A percentile compares a stretch with the other conserved stretches of the same genome.
Conservation (phyloP, 2,797 vertebrate genomes). For the Cirrhinus molitorella region DNA sequence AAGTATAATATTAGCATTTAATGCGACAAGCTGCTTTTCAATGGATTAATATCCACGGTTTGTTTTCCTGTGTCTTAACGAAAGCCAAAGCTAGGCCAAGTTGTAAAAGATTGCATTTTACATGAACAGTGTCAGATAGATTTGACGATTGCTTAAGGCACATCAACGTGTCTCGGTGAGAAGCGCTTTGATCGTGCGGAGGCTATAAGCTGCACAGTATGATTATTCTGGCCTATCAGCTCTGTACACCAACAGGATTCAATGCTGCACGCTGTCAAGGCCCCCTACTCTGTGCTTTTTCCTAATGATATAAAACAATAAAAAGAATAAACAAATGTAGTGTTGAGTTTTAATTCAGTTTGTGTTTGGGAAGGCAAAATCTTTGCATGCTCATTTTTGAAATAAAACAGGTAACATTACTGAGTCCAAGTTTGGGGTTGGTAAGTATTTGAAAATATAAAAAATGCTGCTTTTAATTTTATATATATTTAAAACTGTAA, state of each 20-base stretch:
- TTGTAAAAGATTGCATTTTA: constrained; percentile 62
- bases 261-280: constrained; percentile 66
- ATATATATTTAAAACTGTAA: neutral
- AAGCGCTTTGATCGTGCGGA: constrained; percentile 48
- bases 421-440: neutral
- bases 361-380: neutral
- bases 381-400: neutral
- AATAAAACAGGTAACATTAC: neutral
- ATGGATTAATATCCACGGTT: constrained; percentile 53
- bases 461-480: too few species aligned
- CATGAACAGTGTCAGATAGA: constrained; percentile 47
- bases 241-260: constrained; percentile 65
- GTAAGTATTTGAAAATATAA: too few species aligned
- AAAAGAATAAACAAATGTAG: constrained; percentile 54
- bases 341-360: constrained; percentile 38
- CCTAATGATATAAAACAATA: constrained; percentile 62
- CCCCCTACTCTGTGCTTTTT: constrained; percentile 78
- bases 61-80: constrained; percentile 70
- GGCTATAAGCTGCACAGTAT: constrained; percentile 42
- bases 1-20: constrained; percentile 72
- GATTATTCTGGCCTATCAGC: constrained; percentile 57
- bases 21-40: constrained; percentile 72
- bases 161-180: constrained; percentile 25
- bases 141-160: constrained; percentile 54
- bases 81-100: constrained; percentile 80